phyloP scores from a whole-genome alignment of 1,140 invertebrate species.

The Chelonus insularis region DNA sequence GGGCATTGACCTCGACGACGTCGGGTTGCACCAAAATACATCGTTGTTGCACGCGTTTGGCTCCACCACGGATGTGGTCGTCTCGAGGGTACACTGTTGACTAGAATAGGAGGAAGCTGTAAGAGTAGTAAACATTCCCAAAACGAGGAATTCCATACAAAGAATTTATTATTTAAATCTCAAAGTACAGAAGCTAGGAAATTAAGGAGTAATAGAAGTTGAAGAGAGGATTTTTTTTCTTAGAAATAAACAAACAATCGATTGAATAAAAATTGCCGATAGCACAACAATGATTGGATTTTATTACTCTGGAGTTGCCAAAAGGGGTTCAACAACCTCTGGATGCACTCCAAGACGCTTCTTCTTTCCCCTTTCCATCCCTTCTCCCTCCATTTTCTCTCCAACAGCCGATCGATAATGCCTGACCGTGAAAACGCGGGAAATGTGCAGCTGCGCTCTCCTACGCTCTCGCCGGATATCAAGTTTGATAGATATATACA shows the following conservation, averaged over 20 bases:
- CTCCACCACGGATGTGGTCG: slow-evolving; percentile 11
- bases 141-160: slow-evolving; percentile 23
- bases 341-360: slow-evolving; percentile 59
- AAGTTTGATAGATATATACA: background rate
- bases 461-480: slow-evolving; percentile 24
- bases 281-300: background rate
- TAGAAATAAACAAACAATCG: background rate
- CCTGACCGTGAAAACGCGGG: slow-evolving; percentile 61
- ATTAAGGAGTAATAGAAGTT: background rate
- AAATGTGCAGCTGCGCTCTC: slow-evolving; percentile 49
- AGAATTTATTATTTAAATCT: background rate
- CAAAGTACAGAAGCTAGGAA: too few species aligned
- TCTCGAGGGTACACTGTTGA: slow-evolving; percentile 7
- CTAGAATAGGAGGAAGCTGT: slow-evolving; percentile 29
- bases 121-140: slow-evolving; percentile 36
- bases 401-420: slow-evolving; percentile 54
- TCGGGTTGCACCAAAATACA: slow-evolving; percentile 44
- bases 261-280: background rate
- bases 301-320: slow-evolving; percentile 35
- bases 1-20: slow-evolving; percentile 58
- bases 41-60: slow-evolving; percentile 44
- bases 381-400: slow-evolving; percentile 37
- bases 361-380: slow-evolving; percentile 28
- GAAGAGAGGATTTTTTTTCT: background rate
- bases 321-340: slow-evolving; percentile 57